Evolutionary conservation across 1,140 invertebrate genomes (phyloP).

Genomic region (Archegozetes longisetosus): DNA sequence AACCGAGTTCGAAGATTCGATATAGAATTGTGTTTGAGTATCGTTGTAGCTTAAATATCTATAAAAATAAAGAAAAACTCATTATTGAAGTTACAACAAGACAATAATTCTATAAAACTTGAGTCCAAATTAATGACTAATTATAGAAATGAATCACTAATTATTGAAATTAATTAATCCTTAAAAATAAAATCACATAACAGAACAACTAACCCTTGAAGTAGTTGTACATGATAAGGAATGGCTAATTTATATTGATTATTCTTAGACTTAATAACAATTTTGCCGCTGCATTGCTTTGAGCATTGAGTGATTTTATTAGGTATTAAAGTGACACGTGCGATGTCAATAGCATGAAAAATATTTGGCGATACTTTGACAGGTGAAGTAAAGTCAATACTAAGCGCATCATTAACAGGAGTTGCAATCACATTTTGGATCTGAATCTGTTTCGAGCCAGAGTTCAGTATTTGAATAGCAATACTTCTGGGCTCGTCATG

Average conservation of each 20-base stretch:
- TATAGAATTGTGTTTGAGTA: slow-evolving; percentile 32
- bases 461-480: slow-evolving; percentile 50
- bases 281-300: slow-evolving; percentile 39
- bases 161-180: slow-evolving; percentile 16
- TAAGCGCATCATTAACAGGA: slow-evolving; percentile 36
- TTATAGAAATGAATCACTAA: too few species aligned
- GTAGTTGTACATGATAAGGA: slow-evolving; percentile 30
- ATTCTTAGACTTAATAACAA: slow-evolving; percentile 48
- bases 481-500: slow-evolving; percentile 46
- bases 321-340: slow-evolving; percentile 47
- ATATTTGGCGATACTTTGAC: slow-evolving; percentile 45
- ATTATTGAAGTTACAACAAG: too few species aligned
- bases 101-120: too few species aligned
- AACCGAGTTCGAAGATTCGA: slow-evolving; percentile 16
- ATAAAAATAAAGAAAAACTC: slow-evolving; percentile 22
- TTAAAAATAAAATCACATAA: slow-evolving; percentile 20
- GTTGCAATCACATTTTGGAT: slow-evolving; percentile 40
- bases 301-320: slow-evolving; percentile 4
- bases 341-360: slow-evolving; percentile 43
- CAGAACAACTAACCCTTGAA: slow-evolving; percentile 19
- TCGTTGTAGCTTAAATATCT: slow-evolving; percentile 32
- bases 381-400: slow-evolving; percentile 31
- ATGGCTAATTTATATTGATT: slow-evolving; percentile 39
- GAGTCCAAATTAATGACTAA: too few species aligned
- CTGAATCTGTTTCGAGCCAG: slow-evolving; percentile 48